These are phyloP conservation scores for Gastrophysa polygoni DNA, from an alignment of 2,888 invertebrate species.

Conservation along the genomic window DNA sequence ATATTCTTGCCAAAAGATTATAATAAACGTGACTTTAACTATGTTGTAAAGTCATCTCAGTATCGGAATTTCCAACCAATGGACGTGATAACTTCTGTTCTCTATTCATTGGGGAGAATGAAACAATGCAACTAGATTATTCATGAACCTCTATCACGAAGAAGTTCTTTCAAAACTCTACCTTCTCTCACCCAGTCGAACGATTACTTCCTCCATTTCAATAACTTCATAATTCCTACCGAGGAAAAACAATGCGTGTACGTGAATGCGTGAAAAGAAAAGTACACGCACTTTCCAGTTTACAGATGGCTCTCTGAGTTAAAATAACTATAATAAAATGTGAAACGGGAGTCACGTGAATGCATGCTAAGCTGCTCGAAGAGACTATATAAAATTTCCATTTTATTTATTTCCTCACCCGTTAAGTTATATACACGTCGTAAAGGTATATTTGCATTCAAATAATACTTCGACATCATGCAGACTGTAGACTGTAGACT, in stretches of 20 bases:
- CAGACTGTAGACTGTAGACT: not conserved
- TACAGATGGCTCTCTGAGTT: not conserved
- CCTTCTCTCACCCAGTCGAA: no score
- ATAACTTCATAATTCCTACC: no score
- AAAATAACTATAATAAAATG: not conserved
- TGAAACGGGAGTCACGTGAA: not conserved
- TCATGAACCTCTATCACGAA: no score
- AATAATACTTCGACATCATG: not conserved
- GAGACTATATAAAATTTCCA: not conserved
- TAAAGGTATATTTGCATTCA: not conserved
- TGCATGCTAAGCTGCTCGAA: not conserved
- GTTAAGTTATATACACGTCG: constrained; percentile 1
- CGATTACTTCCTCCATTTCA: no score
- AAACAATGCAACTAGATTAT: no score
- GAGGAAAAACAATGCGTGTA: not conserved
- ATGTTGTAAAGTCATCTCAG: no score
- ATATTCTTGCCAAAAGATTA: no score
- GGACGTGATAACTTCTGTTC: no score
- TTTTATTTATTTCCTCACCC: not conserved
- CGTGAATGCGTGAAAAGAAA: not conserved
- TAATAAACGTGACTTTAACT: no score
- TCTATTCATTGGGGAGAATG: no score
- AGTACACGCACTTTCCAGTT: not conserved
- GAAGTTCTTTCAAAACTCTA: no score
- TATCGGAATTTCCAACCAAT: no score